These are phyloP conservation scores for human (Homo sapiens) DNA, from an alignment of 2,113 vertebrate species.

Conservation along the genomic window GRCh38 chr1:202954501-202955000, in stretches of 20 bases:
- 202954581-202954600: not conserved
- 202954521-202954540: not conserved
- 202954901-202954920: not conserved
- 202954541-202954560: constrained; percentile 51
- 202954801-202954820: not conserved
- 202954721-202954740: not conserved
- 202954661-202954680: constrained; percentile 37
- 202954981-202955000: not conserved
- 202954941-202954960: not conserved
- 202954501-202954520: not conserved
- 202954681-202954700: not conserved
- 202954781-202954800: constrained; percentile 8
- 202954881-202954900: not conserved
- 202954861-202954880: not conserved
- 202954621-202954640: constrained; percentile 71
- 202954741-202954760: constrained; percentile 30
- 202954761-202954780: not conserved
- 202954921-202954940: not conserved
- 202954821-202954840: not conserved
- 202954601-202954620: constrained; percentile 3
- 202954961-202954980: not conserved
- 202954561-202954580: constrained; percentile 33
- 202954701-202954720: not conserved
- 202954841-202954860: not conserved
- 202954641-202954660: constrained; percentile 55